Base-by-base conservation (phyloP, 1,140 invertebrate species). In the Aphelinus atriplicis region DNA sequence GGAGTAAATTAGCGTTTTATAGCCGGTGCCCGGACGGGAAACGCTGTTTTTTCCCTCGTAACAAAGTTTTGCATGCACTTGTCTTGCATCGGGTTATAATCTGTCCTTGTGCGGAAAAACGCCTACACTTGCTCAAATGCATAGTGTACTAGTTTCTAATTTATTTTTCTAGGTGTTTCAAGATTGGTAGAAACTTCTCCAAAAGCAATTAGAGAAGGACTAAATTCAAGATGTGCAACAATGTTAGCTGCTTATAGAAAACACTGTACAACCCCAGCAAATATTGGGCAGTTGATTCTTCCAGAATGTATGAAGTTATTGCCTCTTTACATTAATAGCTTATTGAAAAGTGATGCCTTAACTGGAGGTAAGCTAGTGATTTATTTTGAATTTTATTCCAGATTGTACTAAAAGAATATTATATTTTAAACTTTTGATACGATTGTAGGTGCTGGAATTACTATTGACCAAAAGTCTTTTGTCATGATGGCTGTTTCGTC, bases 281-380 rank as follows among this genome's bases (percentile, higher is more conserved):
- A 94, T 71, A 93, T 93, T 43, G 97, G 97, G 2, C 98, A 99
- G 89, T 91, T 99, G 1, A 98, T 99, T 80, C 89, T 99, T 76
- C 98, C 98, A 0, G 98, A 99, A 88, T 96, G 95, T 83, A 94
- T 99, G 91, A 99, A 99, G 89, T 90, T 99, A 47, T 89, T 99
- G 78, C 98, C 98, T 26, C 89, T 99, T 10, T 99, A 98, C 87
- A 90, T 94, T 48, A 98, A 97, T 86, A 98, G 97, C 87, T 86
- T 99, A 77, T 85, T 99, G 57, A 96, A 96, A 82, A 96, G 93
- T 82, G 97, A 99, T 86, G 96, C 96, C 1, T 82, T 99, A 43
- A 94, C 94, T 80, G 97, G 97, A 83, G 96, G 94, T 94, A 85
- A 83, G 85, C 85, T 73, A 71, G 75, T 57, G 58, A 45, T 63